A percentile compares a stretch with the other conserved stretches of the same genome.
These are phyloP conservation scores for Leuciscus idus DNA, from an alignment of 2,113 vertebrate genomes.

Conservation along the genomic window DNA sequence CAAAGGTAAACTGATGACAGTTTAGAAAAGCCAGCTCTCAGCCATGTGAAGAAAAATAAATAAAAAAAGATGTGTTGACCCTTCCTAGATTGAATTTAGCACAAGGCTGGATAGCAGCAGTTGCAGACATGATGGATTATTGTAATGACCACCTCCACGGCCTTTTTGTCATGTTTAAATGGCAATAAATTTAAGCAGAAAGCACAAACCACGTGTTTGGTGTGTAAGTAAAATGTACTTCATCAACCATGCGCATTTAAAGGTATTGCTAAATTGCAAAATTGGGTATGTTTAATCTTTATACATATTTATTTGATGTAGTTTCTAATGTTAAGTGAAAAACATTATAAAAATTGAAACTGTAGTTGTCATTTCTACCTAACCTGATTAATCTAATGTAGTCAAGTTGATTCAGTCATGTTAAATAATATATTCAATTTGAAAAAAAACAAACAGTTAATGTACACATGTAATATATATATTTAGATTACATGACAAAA, in stretches of 20 bases:
- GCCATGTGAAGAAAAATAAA: constrained; percentile 57
- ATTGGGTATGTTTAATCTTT: constrained; percentile 75
- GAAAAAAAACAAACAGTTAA: background rate
- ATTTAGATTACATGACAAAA: background rate
- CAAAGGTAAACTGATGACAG: constrained; percentile 93
- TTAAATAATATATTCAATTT: background rate
- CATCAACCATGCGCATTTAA: constrained; percentile 80
- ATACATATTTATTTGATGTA: constrained; percentile 26
- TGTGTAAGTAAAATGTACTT: constrained; percentile 91
- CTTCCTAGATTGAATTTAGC: constrained; percentile 95
- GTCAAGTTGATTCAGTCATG: background rate
- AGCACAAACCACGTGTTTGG: constrained; percentile 85
- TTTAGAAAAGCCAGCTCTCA: constrained; percentile 79
- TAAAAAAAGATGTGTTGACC: constrained; percentile 86
- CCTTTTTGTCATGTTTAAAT: constrained; percentile 98
- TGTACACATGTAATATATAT: background rate
- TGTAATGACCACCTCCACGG: constrained; percentile 90
- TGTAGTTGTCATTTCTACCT: background rate
- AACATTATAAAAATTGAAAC: background rate
- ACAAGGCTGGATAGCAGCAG: constrained; percentile 86
- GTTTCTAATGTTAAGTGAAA: constrained; percentile 13
- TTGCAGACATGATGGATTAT: constrained; percentile 97
- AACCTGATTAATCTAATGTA: background rate
- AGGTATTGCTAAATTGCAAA: constrained; percentile 61
- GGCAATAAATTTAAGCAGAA: constrained; percentile 92